phyloP scores from a whole-genome alignment of 2,797 vertebrate species.

The Melanogrammus aeglefinus region DNA sequence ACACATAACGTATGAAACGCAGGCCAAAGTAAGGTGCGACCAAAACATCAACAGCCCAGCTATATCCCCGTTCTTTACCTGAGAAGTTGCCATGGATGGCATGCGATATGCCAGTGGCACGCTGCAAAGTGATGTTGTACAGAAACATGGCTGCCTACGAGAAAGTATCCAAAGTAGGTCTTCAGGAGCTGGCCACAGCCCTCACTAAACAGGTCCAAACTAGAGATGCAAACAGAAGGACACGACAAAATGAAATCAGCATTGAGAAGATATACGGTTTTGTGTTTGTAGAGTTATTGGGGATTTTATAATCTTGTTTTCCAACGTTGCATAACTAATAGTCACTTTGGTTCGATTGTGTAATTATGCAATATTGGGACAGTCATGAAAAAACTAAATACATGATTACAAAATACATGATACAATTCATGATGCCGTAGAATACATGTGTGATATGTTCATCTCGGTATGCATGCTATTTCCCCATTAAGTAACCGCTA shows the following conservation, averaged over 20 bases:
- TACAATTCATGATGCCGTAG: background rate
- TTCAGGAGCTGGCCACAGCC: conserved; percentile 47
- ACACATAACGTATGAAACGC: background rate
- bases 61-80: conserved; percentile 70
- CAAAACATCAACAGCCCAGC: background rate
- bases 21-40: background rate
- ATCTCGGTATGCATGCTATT: background rate
- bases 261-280: background rate
- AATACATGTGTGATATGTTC: background rate
- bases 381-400: background rate
- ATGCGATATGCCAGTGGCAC: conserved; percentile 94
- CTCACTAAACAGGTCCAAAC: conserved; percentile 39
- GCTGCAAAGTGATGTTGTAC: conserved; percentile 94
- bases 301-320: background rate
- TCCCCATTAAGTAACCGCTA: background rate
- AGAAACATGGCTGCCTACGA: conserved; percentile 84
- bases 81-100: conserved; percentile 99
- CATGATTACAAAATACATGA: too few species aligned
- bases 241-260: background rate
- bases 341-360: background rate
- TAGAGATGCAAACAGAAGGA: conserved; percentile 6
- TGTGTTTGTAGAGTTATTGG: background rate
- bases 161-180: conserved; percentile 21
- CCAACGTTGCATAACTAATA: background rate
- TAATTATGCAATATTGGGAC: background rate